Evolutionary conservation across 2,797 vertebrate genomes (phyloP), one percentile per base, ranked within the genome.

Genomic region (Jordanella pulchra): DNA sequence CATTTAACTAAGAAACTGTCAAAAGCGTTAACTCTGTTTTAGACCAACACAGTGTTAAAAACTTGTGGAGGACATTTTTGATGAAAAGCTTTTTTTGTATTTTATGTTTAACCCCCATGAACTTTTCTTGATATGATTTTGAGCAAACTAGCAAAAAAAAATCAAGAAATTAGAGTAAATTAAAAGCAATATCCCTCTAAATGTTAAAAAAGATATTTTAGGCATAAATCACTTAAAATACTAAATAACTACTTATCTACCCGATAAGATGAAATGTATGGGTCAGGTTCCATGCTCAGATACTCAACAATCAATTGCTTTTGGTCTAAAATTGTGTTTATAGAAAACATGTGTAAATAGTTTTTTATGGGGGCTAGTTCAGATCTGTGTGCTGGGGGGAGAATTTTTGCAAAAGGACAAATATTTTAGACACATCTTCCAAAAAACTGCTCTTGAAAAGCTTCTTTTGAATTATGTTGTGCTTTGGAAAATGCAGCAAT

Each of bases 291-390:
- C 48, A 12, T 47, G 45, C 48, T 48, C 64, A 65, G 3, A 27
- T 65, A 25, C 39, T 44, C 39, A 44, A 17, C 21, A 28, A 47
- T 27, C 32, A 21, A 17, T 25, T 14, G 18, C 28, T 61, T 2
- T 71, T 32, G 18, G 21, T 56, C 14, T 76, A 54, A 75, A 81
- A 77, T 55, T 12, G 70, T n/a, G 50, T 2, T 56, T 70, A 75
- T 0, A 0, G 55, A 9, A 21, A 58, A 17, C 30, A 35, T 11
- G 18, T 35, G 18, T 60, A 60, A 35, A 32, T 4, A 60, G 28
- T 21, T 60, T 39, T 35, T 7, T 51, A 2, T 21, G 56, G 32
- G 12, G 35, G 56, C 18, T 60, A 60, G 30, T 35, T 17, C 74
- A 54, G 75, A 18, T 47, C 51, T 44, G 66, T 17, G 23, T 58